Percentiles rank a stretch among this genome's conserved stretches.
Conservation (phyloP, 2,888 invertebrate genomes). For the Falcaria lacertinaria region DNA sequence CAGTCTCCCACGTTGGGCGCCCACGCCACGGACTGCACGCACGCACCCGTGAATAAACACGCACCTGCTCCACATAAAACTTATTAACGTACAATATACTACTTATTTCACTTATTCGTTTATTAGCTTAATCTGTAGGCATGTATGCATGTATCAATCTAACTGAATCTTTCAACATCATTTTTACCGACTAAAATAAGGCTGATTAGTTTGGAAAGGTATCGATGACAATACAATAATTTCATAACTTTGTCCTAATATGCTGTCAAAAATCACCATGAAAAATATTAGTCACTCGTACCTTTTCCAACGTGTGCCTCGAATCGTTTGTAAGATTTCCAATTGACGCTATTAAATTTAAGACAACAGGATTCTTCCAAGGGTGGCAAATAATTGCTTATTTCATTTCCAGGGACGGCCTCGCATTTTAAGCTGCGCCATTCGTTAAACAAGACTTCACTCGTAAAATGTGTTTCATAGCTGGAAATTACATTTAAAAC, state of each 20-base stretch:
- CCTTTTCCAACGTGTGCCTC: conserved; percentile 17
- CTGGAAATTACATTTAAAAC: conserved; percentile 36
- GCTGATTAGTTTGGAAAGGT: too few species aligned
- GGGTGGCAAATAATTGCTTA: conserved; percentile 72
- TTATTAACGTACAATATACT: too few species aligned
- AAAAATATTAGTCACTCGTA: not conserved
- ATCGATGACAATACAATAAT: too few species aligned
- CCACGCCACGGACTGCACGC: conserved; percentile 68
- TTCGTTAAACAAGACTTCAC: conserved; percentile 54
- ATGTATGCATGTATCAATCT: too few species aligned
- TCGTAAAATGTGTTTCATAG: conserved; percentile 33
- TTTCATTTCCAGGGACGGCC: conserved; percentile 49
- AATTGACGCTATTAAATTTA: conserved; percentile 24
- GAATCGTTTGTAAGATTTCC: conserved; percentile 32
- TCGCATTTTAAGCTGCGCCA: conserved; percentile 47
- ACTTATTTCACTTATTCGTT: too few species aligned
- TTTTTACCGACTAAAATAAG: too few species aligned
- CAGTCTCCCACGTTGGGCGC: conserved; percentile 10
- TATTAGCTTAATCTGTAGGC: too few species aligned
- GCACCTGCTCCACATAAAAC: conserved; percentile 13
- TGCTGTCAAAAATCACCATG: not conserved
- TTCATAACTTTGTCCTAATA: not conserved
- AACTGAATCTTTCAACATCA: too few species aligned
- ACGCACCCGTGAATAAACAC: conserved; percentile 75
- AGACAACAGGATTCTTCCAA: conserved; percentile 77